Evolutionary conservation across 2,113 vertebrate genomes (phyloP).

Genomic region (Cinclus cinclus): DNA sequence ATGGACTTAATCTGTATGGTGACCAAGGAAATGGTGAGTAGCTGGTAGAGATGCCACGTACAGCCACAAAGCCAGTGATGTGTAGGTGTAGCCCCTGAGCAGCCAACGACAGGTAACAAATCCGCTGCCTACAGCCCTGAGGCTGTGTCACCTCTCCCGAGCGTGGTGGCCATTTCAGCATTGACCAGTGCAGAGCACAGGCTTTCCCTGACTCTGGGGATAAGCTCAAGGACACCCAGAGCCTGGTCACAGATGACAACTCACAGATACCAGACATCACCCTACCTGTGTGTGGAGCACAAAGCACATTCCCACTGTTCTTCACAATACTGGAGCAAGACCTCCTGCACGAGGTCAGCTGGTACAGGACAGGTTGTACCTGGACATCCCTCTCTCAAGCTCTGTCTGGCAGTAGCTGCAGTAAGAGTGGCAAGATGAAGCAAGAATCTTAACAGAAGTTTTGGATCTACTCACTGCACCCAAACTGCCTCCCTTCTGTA

Average conservation of each 20-base stretch:
- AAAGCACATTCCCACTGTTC: background rate
- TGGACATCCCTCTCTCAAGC: background rate
- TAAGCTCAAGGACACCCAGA: background rate
- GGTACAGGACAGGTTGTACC: background rate
- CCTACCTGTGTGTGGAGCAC: background rate
- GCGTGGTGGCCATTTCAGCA: background rate
- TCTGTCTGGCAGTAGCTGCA: background rate
- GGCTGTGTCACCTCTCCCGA: background rate
- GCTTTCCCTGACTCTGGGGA: background rate
- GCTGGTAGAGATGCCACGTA: background rate
- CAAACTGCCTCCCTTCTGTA: background rate
- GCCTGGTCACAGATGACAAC: background rate
- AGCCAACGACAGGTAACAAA: background rate
- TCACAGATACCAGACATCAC: background rate
- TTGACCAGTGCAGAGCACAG: background rate
- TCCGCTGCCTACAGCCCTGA: background rate
- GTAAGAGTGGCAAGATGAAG: background rate
- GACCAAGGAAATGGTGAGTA: background rate
- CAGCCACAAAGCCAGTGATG: background rate
- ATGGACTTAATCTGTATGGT: background rate
- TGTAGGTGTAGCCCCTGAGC: background rate
- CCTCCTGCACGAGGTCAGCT: background rate
- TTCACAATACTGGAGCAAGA: background rate
- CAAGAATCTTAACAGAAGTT: background rate
- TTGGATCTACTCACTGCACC: background rate